Conservation (phyloP, 1,140 invertebrate genomes). For the Microplitis demolitor region DNA sequence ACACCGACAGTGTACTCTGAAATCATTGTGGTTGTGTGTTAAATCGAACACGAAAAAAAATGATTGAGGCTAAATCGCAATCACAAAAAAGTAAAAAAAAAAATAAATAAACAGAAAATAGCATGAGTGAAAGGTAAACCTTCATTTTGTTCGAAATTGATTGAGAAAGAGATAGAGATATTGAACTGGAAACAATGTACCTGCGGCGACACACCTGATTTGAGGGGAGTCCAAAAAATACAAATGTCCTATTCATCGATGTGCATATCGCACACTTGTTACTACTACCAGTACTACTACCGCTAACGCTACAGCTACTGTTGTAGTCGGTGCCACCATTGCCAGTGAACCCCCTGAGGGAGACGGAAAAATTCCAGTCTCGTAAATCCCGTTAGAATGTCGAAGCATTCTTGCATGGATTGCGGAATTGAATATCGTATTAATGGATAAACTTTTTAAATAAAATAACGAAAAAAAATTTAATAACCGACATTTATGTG, state of each 20-base stretch:
- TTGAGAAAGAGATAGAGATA: not conserved
- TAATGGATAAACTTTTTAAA: too few species aligned
- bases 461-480: too few species aligned
- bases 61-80: not conserved
- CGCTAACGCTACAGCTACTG: too few species aligned
- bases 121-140: not conserved
- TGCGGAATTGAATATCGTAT: too few species aligned
- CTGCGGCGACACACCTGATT: constrained; percentile 5
- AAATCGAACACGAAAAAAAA: constrained; percentile 2
- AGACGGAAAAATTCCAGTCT: too few species aligned
- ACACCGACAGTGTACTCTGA: not conserved
- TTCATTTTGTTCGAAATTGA: constrained; percentile 9
- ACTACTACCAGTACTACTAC: too few species aligned
- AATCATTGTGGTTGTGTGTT: not conserved
- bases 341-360: too few species aligned
- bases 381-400: too few species aligned
- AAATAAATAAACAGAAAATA: not conserved
- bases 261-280: not conserved
- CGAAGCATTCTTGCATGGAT: too few species aligned
- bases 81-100: constrained; percentile 1
- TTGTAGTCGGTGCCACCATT: too few species aligned
- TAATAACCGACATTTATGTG: not conserved
- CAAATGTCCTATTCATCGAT: not conserved
- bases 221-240: not conserved
- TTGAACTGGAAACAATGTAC: not conserved